Conservation (phyloP, 2,888 invertebrate species). For the Candidula unifasciata region DNA sequence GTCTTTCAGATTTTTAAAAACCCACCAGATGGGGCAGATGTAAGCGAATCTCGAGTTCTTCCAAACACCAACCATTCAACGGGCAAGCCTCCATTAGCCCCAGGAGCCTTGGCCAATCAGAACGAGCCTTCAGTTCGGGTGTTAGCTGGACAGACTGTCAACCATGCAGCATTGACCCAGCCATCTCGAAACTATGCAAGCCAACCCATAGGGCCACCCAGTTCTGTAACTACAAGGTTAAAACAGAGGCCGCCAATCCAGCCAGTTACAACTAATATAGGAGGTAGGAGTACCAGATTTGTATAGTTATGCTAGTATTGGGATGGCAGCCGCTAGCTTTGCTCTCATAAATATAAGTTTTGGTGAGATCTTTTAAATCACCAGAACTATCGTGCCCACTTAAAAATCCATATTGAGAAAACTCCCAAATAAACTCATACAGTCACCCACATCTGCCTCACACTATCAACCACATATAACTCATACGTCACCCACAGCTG, state of each 20-base stretch:
- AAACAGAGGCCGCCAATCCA: slow-evolving; percentile 62
- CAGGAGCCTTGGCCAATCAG: slow-evolving; percentile 48
- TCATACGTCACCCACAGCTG: too few relatives aligned
- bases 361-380: too few relatives aligned
- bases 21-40: slow-evolving; percentile 71
- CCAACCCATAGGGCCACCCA: slow-evolving; percentile 59
- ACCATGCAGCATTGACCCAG: slow-evolving; percentile 17
- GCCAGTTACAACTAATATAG: slow-evolving; percentile 64
- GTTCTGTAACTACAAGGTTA: slow-evolving; percentile 49
- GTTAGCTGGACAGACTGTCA: slow-evolving; percentile 42
- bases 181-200: slow-evolving; percentile 60
- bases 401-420: too few relatives aligned
- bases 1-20: slow-evolving; percentile 71
- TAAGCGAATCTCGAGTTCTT: slow-evolving; percentile 52
- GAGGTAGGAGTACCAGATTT: slow-evolving; percentile 56
- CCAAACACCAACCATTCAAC: slow-evolving; percentile 54
- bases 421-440: too few relatives aligned
- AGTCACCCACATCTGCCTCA: too few relatives aligned
- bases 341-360: too few relatives aligned
- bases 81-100: slow-evolving; percentile 29
- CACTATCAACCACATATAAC: too few relatives aligned
- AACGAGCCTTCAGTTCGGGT: slow-evolving; percentile 44
- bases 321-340: background rate
- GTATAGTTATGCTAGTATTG: background rate
- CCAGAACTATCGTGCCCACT: too few relatives aligned